Percentiles rank a stretch among this genome's conserved stretches.
Conservation (phyloP, 2,888 invertebrate genomes). For the Furcula furcula region DNA sequence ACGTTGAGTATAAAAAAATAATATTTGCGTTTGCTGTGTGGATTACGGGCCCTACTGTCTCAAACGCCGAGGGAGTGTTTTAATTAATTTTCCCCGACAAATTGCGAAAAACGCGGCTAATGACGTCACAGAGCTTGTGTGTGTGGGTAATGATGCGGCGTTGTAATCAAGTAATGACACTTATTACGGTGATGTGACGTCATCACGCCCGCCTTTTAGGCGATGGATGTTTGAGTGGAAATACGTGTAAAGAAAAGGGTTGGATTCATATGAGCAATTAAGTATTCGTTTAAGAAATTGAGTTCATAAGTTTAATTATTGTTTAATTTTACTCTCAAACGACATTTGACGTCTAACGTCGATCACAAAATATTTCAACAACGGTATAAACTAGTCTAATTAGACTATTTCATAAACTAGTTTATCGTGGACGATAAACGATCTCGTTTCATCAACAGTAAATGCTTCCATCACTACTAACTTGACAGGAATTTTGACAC, state of each 20-base stretch:
- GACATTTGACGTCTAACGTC: too few species aligned
- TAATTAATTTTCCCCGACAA: constrained; percentile 68
- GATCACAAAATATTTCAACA: too few species aligned
- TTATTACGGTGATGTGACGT: constrained; percentile 57
- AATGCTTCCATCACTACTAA: too few species aligned
- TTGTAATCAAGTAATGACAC: constrained; percentile 50
- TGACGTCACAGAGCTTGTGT: constrained; percentile 40
- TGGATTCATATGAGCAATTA: constrained; percentile 12
- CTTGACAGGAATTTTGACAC: too few species aligned
- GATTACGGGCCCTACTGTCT: constrained; percentile 47
- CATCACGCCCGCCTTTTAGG: constrained; percentile 53
- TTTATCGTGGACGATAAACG: too few species aligned
- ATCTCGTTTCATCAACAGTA: too few species aligned
- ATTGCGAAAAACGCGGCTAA: constrained; percentile 62
- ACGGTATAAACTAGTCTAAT: too few species aligned
- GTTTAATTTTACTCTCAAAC: too few species aligned
- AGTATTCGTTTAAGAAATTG: too few species aligned
- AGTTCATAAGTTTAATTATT: too few species aligned
- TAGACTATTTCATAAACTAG: too few species aligned
- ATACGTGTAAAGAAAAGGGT: constrained; percentile 59
- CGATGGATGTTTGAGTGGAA: constrained; percentile 62
- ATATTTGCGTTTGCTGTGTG: constrained; percentile 17
- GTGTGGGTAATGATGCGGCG: constrained; percentile 31
- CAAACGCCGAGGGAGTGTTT: constrained; percentile 62
- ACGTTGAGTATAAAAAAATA: constrained; percentile 4